A percentile compares a stretch with the other conserved stretches of the same genome.
Conservation (phyloP, 2,113 vertebrate species). For the Saiga tatarica region DNA sequence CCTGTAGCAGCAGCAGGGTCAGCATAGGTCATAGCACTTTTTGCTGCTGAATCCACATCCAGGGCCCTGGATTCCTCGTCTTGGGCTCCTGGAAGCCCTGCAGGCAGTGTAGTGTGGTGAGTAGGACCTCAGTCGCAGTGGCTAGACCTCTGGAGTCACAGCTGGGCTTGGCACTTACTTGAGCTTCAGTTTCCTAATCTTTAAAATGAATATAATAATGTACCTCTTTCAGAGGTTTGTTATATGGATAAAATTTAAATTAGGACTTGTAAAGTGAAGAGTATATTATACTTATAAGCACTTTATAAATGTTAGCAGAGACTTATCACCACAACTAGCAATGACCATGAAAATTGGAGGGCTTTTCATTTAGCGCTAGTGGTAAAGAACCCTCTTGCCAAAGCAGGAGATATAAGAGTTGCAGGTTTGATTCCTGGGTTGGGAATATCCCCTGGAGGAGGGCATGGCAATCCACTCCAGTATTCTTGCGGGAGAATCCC, state of each 20-base stretch:
- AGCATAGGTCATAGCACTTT: background rate
- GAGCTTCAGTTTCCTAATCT: background rate
- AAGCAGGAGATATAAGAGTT: background rate
- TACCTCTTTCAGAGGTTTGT: background rate
- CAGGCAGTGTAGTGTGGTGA: fast-evolving
- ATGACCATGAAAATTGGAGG: background rate
- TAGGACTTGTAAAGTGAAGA: background rate
- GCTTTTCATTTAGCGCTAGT: background rate
- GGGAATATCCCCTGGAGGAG: background rate
- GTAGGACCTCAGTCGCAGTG: background rate
- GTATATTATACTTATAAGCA: no score
- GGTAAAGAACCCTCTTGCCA: background rate
- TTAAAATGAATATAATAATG: background rate
- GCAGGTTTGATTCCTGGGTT: background rate
- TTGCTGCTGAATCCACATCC: background rate
- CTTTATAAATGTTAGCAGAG: background rate
- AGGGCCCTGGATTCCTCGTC: background rate
- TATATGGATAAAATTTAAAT: background rate
- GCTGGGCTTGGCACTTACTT: background rate
- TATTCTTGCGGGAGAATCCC: background rate
- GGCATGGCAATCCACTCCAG: background rate
- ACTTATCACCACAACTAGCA: background rate
- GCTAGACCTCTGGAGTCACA: background rate
- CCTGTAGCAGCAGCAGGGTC: background rate
- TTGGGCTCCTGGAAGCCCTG: background rate